Base-by-base conservation (phyloP, 1,140 invertebrate species). In the Dolichoris vasculosae region DNA sequence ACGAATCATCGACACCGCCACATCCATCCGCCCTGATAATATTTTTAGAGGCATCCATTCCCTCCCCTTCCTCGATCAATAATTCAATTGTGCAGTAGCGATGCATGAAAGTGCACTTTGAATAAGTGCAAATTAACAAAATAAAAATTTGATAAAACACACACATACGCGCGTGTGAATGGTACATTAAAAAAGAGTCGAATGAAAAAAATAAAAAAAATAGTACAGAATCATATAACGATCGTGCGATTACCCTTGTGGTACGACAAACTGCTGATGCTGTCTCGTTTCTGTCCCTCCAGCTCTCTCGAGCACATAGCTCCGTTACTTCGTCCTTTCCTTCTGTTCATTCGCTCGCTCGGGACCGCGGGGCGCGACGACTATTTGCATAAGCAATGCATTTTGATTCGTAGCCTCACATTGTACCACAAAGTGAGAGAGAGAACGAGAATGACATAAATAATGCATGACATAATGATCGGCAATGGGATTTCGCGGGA, bases 321-420 rank as follows among this genome's bases (percentile, higher is more conserved):
- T 46, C 75, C 30, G 59, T 38, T 35, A 43, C n/a, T 51, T 67
- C 30, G 15, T 43, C 35, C 75, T 40, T 20, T 67, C 63, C 75
- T 80, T 76, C 82, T 59, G 55, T 77, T 67, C 55, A 63, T 48
- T 77, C 64, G 43, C 26, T 51, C 46, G 46, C 46, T 38, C 75
- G 26, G 73, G 40, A 77, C 55, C 73, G 55, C 67, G 83, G 51
- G 77, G 77, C 77, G 77, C 69, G 75, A 87, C 23, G 59, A 89
- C 85, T 89, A 93, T 93, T 92, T 93, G 90, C 92, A 92, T 93
- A 92, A 92, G 91, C 92, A 92, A 93, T 93, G 91, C 91, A 92
- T 93, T 93, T 92, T 92, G 90, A 93, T 92, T 92, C 91, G 90
- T 87, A 43, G 51, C 46, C 46, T 79, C 64, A 88, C 91, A 91